A percentile compares a stretch with the other conserved stretches of the same genome.
These are phyloP conservation scores for Chaetodon auriga DNA, from an alignment of 2,113 vertebrate species.

Conservation along the genomic window DNA sequence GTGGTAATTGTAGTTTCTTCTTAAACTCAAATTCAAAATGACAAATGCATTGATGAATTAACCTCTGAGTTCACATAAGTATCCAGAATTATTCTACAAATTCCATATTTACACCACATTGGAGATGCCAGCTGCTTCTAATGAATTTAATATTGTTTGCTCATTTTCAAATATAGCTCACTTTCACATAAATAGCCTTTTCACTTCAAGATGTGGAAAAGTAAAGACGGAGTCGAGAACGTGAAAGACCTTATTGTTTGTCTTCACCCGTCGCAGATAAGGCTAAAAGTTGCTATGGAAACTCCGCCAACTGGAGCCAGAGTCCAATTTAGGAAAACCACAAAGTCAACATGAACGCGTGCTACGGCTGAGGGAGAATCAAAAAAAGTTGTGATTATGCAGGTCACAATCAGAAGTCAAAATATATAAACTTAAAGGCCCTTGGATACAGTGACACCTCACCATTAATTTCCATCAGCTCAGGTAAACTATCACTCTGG, in stretches of 20 bases:
- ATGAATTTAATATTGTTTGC: conserved; percentile 18
- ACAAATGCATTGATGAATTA: background rate
- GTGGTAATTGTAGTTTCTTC: too few relatives aligned
- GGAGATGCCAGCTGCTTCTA: background rate
- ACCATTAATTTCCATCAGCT: conserved; percentile 79
- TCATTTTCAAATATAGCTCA: conserved; percentile 3
- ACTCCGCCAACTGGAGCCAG: conserved; percentile 92
- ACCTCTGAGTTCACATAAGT: background rate
- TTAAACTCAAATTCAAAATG: too few relatives aligned
- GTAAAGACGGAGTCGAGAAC: conserved; percentile 70
- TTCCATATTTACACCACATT: background rate
- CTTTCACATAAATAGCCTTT: conserved; percentile 53
- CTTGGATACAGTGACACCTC: conserved; percentile 82
- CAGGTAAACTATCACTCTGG: conserved; percentile 72
- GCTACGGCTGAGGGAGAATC: conserved; percentile 84
- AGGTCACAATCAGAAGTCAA: conserved; percentile 88
- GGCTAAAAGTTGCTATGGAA: conserved; percentile 91
- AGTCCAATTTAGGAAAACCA: conserved; percentile 96
- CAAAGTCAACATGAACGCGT: conserved; percentile 97
- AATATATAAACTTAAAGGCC: conserved; percentile 90
- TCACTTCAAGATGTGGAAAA: conserved; percentile 79
- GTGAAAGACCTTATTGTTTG: conserved; percentile 92
- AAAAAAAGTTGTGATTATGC: conserved; percentile 89
- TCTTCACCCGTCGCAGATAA: conserved; percentile 92
- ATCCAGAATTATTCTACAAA: background rate